Evolutionary conservation across 2,113 vertebrate species (phyloP).

Genomic region (Dipodomys ordii): DNA sequence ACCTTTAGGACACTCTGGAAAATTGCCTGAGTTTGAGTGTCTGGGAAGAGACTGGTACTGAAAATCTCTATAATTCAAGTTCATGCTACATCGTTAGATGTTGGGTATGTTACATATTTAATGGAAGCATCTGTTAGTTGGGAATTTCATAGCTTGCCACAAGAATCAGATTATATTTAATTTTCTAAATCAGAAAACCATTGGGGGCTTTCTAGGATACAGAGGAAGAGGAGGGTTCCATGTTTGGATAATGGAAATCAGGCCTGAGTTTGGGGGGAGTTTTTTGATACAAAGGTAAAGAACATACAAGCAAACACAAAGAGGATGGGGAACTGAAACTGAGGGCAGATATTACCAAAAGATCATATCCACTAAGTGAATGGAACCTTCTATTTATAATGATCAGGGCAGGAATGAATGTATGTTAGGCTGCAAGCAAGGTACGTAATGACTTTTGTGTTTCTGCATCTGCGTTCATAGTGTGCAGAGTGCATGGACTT

Average conservation of each 20-base stretch:
- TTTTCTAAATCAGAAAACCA: conserved; percentile 78
- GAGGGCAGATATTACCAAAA: conserved; percentile 49
- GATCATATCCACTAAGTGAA: conserved; percentile 56
- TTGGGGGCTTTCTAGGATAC: conserved; percentile 67
- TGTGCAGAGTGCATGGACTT: conserved; percentile 34
- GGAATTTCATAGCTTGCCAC: conserved; percentile 63
- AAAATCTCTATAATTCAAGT: conserved; percentile 67
- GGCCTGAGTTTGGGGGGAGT: conserved; percentile 25
- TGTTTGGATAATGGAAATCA: conserved; percentile 55
- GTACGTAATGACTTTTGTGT: conserved; percentile 61
- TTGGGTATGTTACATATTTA: conserved; percentile 68
- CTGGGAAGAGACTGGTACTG: background rate
- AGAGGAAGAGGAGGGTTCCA: conserved; percentile 70
- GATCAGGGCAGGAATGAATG: conserved; percentile 70
- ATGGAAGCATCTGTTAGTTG: conserved; percentile 44
- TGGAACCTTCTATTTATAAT: conserved; percentile 73
- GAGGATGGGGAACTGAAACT: background rate
- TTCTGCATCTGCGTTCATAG: conserved; percentile 38
- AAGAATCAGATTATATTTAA: conserved; percentile 71
- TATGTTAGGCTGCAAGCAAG: conserved; percentile 62
- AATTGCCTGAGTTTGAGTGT: conserved; percentile 40
- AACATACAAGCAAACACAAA: conserved; percentile 59
- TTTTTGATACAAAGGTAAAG: conserved; percentile 45
- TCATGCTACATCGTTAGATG: conserved; percentile 61
- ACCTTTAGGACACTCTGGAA: conserved; percentile 55